These are phyloP conservation scores for Takifugu bimaculatus DNA, from an alignment of 2,113 vertebrate genomes.

Conservation along the genomic window DNA sequence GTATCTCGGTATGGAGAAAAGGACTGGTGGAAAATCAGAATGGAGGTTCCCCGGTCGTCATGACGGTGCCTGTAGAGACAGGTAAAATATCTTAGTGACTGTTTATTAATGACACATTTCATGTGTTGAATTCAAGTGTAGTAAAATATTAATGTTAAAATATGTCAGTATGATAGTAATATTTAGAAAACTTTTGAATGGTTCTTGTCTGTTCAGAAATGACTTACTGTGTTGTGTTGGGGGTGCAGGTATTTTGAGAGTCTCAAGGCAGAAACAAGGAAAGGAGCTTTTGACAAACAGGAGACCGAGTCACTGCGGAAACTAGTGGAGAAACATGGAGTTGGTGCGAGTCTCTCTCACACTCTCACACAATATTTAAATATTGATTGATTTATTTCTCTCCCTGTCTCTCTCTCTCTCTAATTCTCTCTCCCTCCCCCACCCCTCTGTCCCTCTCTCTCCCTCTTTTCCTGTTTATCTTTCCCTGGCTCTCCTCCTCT, in stretches of 20 bases:
- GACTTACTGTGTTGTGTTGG: not conserved
- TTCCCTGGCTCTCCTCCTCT: not conserved
- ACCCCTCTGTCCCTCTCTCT: not conserved
- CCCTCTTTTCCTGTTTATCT: not conserved
- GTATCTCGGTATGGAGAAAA: constrained; percentile 78
- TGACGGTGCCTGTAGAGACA: constrained; percentile 83
- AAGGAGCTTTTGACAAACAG: constrained; percentile 78
- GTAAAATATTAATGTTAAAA: too few relatives aligned
- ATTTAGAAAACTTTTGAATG: too few relatives aligned
- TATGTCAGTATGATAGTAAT: too few relatives aligned
- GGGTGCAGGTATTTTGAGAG: constrained; percentile 81
- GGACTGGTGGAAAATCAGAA: constrained; percentile 87
- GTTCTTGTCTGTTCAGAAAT: too few relatives aligned
- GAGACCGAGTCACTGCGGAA: constrained; percentile 76
- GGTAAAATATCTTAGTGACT: constrained; percentile 67
- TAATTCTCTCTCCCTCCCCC: too few relatives aligned
- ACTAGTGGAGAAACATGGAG: constrained; percentile 82
- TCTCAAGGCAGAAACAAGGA: constrained; percentile 77
- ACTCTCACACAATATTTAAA: not conserved
- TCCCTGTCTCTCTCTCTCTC: too few relatives aligned
- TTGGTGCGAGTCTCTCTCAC: constrained; percentile 70
- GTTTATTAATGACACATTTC: not conserved
- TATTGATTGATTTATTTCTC: too few relatives aligned
- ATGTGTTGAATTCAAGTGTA: not conserved
- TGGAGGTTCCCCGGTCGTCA: constrained; percentile 87